Evolutionary conservation across 2,888 invertebrate genomes (phyloP).

Genomic region (Tachina lurida): DNA sequence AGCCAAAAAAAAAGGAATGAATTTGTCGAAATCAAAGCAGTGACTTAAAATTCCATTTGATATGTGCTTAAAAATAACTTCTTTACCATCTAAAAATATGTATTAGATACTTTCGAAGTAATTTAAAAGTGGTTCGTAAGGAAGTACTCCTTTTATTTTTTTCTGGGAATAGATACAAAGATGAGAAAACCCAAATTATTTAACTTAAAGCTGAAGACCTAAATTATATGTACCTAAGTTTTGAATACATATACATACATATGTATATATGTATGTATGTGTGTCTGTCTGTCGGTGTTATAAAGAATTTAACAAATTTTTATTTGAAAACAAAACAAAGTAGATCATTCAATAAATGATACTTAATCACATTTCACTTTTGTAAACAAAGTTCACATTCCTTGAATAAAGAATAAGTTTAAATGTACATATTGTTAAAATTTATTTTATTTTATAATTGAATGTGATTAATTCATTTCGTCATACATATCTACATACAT

Average conservation of each 20-base stretch:
- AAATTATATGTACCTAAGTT: no score
- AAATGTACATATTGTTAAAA: constrained; percentile 36
- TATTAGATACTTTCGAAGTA: no score
- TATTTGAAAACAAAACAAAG: constrained; percentile 11
- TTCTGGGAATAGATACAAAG: no score
- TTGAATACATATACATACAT: background rate
- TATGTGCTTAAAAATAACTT: no score
- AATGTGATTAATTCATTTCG: constrained; percentile 18
- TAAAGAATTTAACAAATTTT: background rate
- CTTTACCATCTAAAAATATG: no score
- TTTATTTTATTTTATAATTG: constrained; percentile 20
- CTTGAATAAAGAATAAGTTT: constrained; percentile 12
- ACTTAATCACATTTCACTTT: constrained; percentile 23
- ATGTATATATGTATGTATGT: background rate
- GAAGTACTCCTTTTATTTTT: no score
- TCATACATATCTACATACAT: background rate
- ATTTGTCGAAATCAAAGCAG: no score
- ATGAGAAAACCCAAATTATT: no score
- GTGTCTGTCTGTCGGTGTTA: background rate
- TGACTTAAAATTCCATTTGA: no score
- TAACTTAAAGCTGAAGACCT: no score
- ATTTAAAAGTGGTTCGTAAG: no score
- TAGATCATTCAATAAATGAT: constrained; percentile 5
- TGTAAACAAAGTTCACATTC: constrained; percentile 47
- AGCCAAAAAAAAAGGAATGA: no score